Conservation (phyloP, 2,113 vertebrate species). For the Pitta sordida region DNA sequence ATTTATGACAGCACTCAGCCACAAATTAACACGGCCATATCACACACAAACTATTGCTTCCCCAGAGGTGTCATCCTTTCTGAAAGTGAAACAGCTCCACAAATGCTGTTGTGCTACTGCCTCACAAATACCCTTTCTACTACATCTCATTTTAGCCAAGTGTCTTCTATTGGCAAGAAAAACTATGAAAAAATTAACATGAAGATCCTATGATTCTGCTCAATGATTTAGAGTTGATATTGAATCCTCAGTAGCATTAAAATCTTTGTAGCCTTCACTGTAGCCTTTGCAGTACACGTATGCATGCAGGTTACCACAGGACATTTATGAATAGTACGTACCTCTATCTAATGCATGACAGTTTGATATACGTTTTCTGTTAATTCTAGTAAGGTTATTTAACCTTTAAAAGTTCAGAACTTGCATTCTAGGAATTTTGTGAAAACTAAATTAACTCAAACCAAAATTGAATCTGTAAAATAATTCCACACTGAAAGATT, state of each 20-base stretch:
- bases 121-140: neutral
- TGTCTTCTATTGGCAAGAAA: neutral
- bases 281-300: neutral
- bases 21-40: neutral
- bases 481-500: neutral
- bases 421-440: neutral
- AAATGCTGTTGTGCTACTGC: neutral
- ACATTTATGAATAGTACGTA: neutral
- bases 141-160: neutral
- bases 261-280: neutral
- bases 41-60: neutral
- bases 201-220: neutral
- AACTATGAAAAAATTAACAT: neutral
- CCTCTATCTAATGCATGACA: neutral
- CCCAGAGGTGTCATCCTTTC: neutral
- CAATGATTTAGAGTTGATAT: neutral
- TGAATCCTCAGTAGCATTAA: neutral
- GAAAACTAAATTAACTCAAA: neutral
- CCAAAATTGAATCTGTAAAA: neutral
- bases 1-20: slow-evolving; percentile 6
- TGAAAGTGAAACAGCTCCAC: neutral
- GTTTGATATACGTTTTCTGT: neutral
- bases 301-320: neutral
- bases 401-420: neutral
- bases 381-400: neutral